Conservation (phyloP, 2,113 vertebrate genomes). For the Sialia sialis region DNA sequence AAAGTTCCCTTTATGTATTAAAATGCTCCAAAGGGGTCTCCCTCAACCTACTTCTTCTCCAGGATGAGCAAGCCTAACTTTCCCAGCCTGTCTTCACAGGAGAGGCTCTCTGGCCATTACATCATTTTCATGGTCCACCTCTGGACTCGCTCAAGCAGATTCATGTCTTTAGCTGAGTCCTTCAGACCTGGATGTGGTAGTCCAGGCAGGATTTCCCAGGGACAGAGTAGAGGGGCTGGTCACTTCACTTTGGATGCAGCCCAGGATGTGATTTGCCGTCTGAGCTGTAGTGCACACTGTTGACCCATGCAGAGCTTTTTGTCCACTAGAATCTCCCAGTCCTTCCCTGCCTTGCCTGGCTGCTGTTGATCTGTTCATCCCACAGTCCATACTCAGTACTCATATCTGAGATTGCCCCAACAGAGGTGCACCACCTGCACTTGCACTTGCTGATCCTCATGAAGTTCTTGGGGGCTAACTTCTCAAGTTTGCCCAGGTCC, state of each 20-base stretch:
- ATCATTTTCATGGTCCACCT: not conserved
- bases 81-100: not conserved
- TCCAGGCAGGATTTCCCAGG: not conserved
- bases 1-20: not conserved
- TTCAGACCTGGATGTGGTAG: too few relatives aligned
- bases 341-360: fast-evolving
- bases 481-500: not conserved
- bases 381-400: not conserved
- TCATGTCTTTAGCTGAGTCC: too few relatives aligned
- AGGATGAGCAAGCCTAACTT: not conserved
- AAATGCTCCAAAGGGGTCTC: not conserved
- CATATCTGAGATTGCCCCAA: not conserved
- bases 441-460: not conserved
- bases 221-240: not conserved
- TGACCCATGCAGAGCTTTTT: not conserved
- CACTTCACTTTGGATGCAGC: not conserved
- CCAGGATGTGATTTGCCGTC: not conserved
- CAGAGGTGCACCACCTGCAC: not conserved
- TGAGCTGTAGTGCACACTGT: not conserved
- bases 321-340: fast-evolving
- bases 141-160: fast-evolving
- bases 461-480: not conserved
- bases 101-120: not conserved
- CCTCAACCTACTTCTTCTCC: not conserved
- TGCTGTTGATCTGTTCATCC: fast-evolving